Conservation (phyloP, 2,888 invertebrate species). For the Melieria picta region DNA sequence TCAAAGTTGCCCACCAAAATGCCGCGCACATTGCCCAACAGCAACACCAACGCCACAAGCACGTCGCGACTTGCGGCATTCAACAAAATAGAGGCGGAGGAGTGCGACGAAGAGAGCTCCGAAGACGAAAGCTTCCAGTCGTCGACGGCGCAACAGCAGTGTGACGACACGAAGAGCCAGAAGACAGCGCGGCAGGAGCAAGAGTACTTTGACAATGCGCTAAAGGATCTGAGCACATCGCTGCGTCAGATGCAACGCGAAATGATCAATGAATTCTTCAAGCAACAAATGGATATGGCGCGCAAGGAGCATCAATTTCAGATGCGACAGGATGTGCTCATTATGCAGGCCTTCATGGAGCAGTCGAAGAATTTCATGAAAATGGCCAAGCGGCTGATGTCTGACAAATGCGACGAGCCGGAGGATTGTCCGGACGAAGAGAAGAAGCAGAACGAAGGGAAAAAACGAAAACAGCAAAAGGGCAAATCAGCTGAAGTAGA, state of each 20-base stretch:
- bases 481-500: background rate
- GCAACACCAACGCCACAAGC: background rate
- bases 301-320: constrained; percentile 63
- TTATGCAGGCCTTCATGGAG: constrained; percentile 59
- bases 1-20: constrained; percentile 14
- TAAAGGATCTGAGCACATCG: constrained; percentile 55
- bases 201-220: constrained; percentile 51
- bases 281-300: constrained; percentile 59
- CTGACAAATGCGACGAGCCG: constrained; percentile 17
- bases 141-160: background rate
- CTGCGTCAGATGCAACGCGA: constrained; percentile 58
- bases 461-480: constrained; percentile 11
- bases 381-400: constrained; percentile 48
- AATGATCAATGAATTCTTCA: constrained; percentile 60
- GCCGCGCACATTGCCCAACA: background rate
- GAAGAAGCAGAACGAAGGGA: constrained; percentile 6
- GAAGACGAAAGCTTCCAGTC: constrained; percentile 2
- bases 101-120: background rate
- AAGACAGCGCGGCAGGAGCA: background rate
- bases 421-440: constrained; percentile 21
- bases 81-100: constrained; percentile 1
- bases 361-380: constrained; percentile 56
- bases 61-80: background rate
- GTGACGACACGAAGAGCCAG: background rate
- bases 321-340: constrained; percentile 57